These are phyloP conservation scores for Dromaius novaehollandiae DNA, from an alignment of 2,113 vertebrate genomes.

Conservation along the genomic window DNA sequence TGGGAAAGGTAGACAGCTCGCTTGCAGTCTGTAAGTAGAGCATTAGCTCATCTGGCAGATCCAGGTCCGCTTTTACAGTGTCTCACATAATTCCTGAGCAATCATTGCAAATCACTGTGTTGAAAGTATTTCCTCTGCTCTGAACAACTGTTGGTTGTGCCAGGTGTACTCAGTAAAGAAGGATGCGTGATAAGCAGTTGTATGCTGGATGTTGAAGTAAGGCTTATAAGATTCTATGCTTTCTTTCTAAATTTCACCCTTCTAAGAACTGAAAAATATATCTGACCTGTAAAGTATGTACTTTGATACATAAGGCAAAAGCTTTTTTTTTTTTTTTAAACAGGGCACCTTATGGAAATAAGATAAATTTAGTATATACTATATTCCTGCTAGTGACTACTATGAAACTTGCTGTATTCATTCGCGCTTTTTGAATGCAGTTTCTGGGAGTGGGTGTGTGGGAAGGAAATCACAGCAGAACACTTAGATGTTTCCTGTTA, in stretches of 20 bases:
- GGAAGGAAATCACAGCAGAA: slow-evolving; percentile 69
- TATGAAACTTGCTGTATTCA: neutral
- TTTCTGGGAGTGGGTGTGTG: slow-evolving; percentile 65
- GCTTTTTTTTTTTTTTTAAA: neutral
- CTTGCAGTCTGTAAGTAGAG: neutral
- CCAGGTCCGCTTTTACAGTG: neutral
- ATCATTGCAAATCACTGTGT: neutral
- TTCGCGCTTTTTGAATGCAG: slow-evolving; percentile 36
- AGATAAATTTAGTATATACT: neutral
- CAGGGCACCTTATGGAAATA: neutral
- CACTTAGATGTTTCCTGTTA: slow-evolving; percentile 73
- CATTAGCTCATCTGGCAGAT: neutral
- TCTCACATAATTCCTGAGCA: neutral
- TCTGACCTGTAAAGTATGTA: slow-evolving; percentile 3
- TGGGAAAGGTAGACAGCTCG: neutral
- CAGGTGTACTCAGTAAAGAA: neutral
- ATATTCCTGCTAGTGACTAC: neutral
- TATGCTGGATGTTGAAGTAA: slow-evolving; percentile 35
- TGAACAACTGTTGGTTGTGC: neutral
- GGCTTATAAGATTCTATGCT: neutral
- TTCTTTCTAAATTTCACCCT: slow-evolving; percentile 1
- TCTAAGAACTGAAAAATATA: slow-evolving; percentile 20
- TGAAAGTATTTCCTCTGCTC: neutral
- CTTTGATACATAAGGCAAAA: neutral
- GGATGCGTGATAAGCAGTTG: neutral